Percentiles rank a stretch among this genome's conserved stretches.
These are phyloP conservation scores for Astreopora myriophthalma DNA, from an alignment of 64 coral and sea anemone species.

Conservation along the genomic window DNA sequence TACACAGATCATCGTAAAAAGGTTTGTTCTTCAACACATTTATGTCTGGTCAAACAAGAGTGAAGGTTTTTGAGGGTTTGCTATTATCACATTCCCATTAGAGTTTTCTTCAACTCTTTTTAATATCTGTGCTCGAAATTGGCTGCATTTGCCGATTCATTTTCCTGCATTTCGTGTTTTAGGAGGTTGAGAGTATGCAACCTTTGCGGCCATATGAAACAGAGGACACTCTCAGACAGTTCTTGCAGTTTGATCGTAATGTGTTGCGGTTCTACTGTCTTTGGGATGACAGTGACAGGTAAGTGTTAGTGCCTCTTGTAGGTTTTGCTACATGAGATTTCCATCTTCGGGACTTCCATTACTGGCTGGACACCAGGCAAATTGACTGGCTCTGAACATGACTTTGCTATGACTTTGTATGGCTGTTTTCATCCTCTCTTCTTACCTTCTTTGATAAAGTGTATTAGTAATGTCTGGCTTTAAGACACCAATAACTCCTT, in stretches of 20 bases:
- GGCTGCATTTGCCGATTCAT: not conserved
- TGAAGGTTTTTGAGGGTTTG: no score
- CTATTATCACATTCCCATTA: no score
- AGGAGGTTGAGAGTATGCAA: slow-evolving; percentile 98
- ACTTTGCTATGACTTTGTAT: no score
- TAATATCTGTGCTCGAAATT: no score
- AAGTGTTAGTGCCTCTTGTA: not conserved
- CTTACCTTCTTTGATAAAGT: no score
- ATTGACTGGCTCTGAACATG: no score
- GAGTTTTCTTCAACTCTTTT: not conserved
- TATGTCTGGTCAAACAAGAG: no score
- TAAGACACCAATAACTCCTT: no score
- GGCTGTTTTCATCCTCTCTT: no score
- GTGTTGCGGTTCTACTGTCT: slow-evolving; percentile 92
- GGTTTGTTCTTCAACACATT: slow-evolving; percentile 22
- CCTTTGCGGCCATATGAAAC: slow-evolving; percentile 97
- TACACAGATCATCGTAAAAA: slow-evolving; percentile 85
- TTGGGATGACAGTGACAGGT: slow-evolving; percentile 96
- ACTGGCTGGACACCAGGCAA: no score
- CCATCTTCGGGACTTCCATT: no score
- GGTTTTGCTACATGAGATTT: not conserved
- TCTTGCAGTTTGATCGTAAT: slow-evolving; percentile 90
- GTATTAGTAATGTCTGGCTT: no score
- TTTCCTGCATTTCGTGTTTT: not conserved
- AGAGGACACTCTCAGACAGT: slow-evolving; percentile 96